Conservation (phyloP, 2,113 vertebrate genomes). For the Antechinus flavipes region DNA sequence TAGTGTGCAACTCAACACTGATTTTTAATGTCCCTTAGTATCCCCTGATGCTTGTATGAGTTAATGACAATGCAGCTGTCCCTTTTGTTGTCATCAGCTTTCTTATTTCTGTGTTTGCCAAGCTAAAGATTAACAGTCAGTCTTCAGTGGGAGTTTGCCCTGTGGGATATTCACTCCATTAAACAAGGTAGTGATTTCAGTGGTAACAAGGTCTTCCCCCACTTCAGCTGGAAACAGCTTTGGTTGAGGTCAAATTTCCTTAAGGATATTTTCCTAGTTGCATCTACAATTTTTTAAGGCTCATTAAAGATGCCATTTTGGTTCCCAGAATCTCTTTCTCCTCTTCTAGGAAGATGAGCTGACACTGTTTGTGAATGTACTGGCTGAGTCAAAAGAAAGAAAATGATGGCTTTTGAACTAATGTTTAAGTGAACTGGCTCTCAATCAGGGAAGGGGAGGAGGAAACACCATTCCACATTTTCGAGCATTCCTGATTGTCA, state of each 20-base stretch:
- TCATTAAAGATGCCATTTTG: neutral
- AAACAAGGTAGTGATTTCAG: neutral
- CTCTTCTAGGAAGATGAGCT: neutral
- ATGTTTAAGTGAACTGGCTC: neutral
- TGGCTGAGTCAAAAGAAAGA: neutral
- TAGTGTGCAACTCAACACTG: neutral
- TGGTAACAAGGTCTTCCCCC: neutral
- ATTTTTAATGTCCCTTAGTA: neutral
- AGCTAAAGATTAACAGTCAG: neutral
- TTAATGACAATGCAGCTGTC: neutral
- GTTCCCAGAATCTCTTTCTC: neutral
- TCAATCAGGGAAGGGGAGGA: neutral
- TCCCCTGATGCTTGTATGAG: neutral
- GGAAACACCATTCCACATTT: neutral
- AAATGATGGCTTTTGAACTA: neutral
- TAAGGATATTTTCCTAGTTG: neutral
- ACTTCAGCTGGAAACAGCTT: neutral
- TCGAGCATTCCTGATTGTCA: neutral
- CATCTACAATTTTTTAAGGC: neutral
- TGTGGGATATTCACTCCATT: neutral
- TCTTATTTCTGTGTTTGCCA: neutral
- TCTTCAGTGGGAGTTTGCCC: neutral
- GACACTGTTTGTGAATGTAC: neutral
- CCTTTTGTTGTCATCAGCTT: neutral
- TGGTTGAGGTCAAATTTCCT: neutral